phyloP scores from a whole-genome alignment of 2,888 invertebrate species.

The Lomographa bimaculata region DNA sequence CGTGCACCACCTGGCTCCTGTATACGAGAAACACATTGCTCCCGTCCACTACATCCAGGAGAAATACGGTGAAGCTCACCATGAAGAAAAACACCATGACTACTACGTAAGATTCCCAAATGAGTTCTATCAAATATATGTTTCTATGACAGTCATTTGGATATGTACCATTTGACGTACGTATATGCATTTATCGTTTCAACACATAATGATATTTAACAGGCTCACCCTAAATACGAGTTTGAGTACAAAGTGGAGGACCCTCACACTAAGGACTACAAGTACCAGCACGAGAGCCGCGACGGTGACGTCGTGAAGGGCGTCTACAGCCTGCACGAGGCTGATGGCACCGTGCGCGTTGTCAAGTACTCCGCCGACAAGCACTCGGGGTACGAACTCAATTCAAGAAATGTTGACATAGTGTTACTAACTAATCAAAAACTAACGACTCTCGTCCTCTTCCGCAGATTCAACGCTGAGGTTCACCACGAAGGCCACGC shows the following conservation, averaged over 20 bases:
- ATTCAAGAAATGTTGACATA: no score
- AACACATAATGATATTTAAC: slow-evolving; percentile 4
- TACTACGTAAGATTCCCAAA: slow-evolving; percentile 52
- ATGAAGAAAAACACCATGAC: slow-evolving; percentile 50
- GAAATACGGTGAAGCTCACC: slow-evolving; percentile 14
- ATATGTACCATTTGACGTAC: no score
- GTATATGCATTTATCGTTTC: no score
- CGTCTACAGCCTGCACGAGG: slow-evolving; percentile 82
- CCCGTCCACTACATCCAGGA: slow-evolving; percentile 30
- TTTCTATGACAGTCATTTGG: no score
- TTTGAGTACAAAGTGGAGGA: slow-evolving; percentile 80
- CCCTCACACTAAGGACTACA: slow-evolving; percentile 81
- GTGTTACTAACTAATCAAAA: no score
- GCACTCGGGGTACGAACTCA: slow-evolving; percentile 74
- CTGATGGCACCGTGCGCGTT: slow-evolving; percentile 81
- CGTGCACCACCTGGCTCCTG: slow-evolving; percentile 15
- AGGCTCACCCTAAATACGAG: slow-evolving; percentile 79
- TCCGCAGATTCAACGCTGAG: slow-evolving; percentile 80
- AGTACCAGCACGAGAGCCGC: slow-evolving; percentile 77
- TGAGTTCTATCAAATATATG: no score
- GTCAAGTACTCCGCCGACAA: slow-evolving; percentile 81
- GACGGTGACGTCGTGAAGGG: slow-evolving; percentile 82
- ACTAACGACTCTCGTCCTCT: no score
- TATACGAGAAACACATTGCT: slow-evolving; percentile 16
- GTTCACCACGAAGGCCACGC: slow-evolving; percentile 67